Conservation (phyloP, 2,113 vertebrate genomes). For the Junco hyemalis region DNA sequence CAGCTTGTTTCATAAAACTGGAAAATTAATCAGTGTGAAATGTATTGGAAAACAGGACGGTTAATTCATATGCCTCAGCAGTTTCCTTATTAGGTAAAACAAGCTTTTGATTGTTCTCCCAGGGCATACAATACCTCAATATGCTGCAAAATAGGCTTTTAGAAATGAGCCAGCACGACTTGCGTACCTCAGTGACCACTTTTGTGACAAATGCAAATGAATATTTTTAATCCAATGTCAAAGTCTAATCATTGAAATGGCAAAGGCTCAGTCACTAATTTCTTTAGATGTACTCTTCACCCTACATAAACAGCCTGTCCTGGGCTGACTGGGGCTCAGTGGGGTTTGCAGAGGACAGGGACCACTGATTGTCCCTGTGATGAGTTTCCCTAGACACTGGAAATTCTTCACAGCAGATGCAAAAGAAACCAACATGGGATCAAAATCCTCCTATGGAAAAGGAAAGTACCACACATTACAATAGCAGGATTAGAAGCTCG, state of each 20-base stretch:
- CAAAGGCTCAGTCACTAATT: not conserved
- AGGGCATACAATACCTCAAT: not conserved
- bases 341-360: not conserved
- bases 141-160: not conserved
- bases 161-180: not conserved
- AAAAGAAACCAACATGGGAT: not conserved
- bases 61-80: constrained; percentile 29
- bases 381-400: not conserved
- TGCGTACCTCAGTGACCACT: not conserved
- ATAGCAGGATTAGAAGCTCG: constrained; percentile 33
- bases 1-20: constrained; percentile 18
- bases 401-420: not conserved
- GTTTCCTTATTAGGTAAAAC: constrained; percentile 51
- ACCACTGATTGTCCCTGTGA: not conserved
- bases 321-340: not conserved
- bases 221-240: constrained; percentile 4
- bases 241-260: not conserved
- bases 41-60: not conserved
- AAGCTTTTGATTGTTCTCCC: constrained; percentile 29
- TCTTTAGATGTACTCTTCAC: not conserved
- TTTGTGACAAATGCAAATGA: not conserved
- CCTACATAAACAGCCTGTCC: not conserved
- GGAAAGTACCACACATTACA: constrained; percentile 1
- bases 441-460: constrained; percentile 15
- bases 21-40: constrained; percentile 47